Evolutionary conservation across 2,113 vertebrate species (phyloP).

Genomic region (Rhynchopsitta pachyrhyncha): DNA sequence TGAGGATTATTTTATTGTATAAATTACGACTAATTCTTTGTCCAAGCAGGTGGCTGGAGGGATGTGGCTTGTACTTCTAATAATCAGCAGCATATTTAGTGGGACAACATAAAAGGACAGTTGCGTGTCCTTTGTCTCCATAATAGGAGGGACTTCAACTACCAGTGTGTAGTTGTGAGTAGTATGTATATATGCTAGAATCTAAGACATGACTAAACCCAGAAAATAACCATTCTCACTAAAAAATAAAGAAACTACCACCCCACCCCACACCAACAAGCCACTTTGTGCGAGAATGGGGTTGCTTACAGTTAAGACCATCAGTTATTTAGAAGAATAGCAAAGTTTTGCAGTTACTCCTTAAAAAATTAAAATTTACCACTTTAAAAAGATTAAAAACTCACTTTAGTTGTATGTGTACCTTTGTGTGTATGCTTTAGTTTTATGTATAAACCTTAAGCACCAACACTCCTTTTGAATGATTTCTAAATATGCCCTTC

Average conservation of each 20-base stretch:
- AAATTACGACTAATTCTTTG: neutral
- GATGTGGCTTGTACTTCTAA: neutral
- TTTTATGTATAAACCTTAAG: neutral
- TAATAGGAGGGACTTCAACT: neutral
- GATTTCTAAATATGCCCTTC: neutral
- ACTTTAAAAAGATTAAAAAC: neutral
- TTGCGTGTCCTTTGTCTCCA: neutral
- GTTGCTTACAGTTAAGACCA: neutral
- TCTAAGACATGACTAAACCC: neutral
- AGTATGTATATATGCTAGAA: neutral
- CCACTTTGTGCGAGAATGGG: rapidly evolving
- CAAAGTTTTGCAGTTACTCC: neutral
- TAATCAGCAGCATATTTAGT: neutral
- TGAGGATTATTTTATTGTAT: neutral
- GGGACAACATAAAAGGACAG: neutral
- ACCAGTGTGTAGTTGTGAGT: neutral
- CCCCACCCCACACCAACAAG: neutral
- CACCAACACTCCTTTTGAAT: neutral
- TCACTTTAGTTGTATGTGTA: neutral
- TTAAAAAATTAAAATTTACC: neutral
- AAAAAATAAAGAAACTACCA: neutral
- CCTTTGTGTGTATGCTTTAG: neutral
- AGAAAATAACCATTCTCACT: neutral
- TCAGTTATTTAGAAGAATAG: neutral
- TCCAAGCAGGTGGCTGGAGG: neutral